Percentiles rank a stretch among this genome's conserved stretches.
Evolutionary conservation across 2,888 invertebrate genomes (phyloP).

Genomic region (Drosophila kambysellisi): DNA sequence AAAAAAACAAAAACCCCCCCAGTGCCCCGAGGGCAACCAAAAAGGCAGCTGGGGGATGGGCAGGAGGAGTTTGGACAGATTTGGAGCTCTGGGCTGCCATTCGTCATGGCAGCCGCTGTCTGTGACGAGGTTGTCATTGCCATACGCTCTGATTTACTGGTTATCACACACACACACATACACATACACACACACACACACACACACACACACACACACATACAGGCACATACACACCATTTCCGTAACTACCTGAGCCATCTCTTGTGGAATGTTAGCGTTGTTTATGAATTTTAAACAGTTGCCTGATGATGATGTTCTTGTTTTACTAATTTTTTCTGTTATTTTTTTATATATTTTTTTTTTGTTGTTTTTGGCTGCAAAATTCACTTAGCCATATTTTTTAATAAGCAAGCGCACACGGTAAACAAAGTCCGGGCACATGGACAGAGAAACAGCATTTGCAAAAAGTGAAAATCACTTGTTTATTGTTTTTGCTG

Average conservation of each 20-base stretch:
- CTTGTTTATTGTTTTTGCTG: conserved; percentile 46
- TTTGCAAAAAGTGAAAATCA: conserved; percentile 44
- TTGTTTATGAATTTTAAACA: conserved; percentile 51
- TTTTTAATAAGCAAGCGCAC: conserved; percentile 63
- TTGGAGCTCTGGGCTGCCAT: conserved; percentile 51
- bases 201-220: conserved; percentile 24
- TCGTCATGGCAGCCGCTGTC: conserved; percentile 73
- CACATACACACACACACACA: neutral
- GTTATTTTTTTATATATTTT: neutral
- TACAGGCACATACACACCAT: neutral
- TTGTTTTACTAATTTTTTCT: neutral
- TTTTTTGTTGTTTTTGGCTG: conserved; percentile 19
- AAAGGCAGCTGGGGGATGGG: conserved; percentile 8
- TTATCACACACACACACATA: conserved; percentile 36
- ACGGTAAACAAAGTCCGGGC: conserved; percentile 37
- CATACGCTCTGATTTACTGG: conserved; percentile 78
- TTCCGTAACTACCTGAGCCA: conserved; percentile 13
- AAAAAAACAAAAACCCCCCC: conserved; percentile 1
- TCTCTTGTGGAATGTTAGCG: conserved; percentile 21
- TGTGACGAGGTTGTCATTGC: conserved; percentile 75
- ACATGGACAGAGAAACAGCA: conserved; percentile 13
- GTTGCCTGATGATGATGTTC: conserved; percentile 5
- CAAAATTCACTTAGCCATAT: conserved; percentile 68
- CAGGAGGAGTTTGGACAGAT: conserved; percentile 21
- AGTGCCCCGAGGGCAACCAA: conserved; percentile 27